Evolutionary conservation across 2,113 vertebrate species (phyloP), one percentile per base, ranked within the genome.

Genomic region (Oryzias celebensis): DNA sequence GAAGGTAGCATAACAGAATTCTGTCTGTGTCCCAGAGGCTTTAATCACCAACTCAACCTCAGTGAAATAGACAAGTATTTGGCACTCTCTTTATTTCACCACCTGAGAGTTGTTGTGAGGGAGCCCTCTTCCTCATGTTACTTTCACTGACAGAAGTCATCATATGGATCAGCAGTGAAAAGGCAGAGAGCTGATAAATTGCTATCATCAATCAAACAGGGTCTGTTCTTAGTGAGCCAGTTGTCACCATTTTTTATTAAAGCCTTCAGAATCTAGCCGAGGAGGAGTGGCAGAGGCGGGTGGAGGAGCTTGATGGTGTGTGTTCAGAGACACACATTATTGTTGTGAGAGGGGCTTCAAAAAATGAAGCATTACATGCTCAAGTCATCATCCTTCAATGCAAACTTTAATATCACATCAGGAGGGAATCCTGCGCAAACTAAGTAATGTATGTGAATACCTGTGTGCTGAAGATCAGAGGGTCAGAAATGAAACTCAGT

Each of bases 31-130:
- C 48, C 28, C 69, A 63, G 31, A 65, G 53, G 72, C 65, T 56
- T 70, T 44, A 41, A 48, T 45, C 62, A 76, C 74, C 26, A 70
- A 51, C 52, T 53, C 16, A 45, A 43, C 56, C 41, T 57, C 62
- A 57, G 16, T 61, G 47, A 43, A 14, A 51, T 62, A 75, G 60
- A 74, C 59, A 20, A 22, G 28, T 50, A 45, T 53, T 28, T 50
- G 71, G 18, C 17, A 13, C 68, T 70, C 60, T 83, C 77, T 87
- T 77, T 71, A 80, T 87, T 78, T 75, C 64, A 53, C 65, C 71
- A 75, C 77, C 67, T 71, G 58, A 69, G 69, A 26, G 14, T 2
- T 66, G 68, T 51, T 52, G 48, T 42, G 59, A 57, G 28, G 59
- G 4, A 68, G 72, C 47, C 57, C 50, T 54, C 56, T 63, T 71